Conservation (phyloP, 1,140 invertebrate species). For the Hetaerina americana region DNA sequence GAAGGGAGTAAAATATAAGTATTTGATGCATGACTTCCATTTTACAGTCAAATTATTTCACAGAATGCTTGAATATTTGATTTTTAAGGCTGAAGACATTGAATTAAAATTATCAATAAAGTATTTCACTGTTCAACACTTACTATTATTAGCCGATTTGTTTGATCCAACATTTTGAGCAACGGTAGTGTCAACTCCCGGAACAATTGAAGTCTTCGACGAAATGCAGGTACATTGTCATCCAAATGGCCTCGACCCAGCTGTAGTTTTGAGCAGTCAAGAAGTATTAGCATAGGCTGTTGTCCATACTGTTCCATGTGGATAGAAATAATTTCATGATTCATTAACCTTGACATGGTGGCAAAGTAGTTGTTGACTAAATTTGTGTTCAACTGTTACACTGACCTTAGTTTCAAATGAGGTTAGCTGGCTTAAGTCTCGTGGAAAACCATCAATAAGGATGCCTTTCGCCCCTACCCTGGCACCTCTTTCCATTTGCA, state of each 20-base stretch:
- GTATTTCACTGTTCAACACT: too few species aligned
- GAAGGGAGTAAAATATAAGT: too few species aligned
- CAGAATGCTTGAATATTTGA: too few species aligned
- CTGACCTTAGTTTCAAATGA: conserved; percentile 63
- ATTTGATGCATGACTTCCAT: too few species aligned
- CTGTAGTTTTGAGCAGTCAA: conserved; percentile 78
- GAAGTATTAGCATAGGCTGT: conserved; percentile 55
- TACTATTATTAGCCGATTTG: conserved; percentile 63
- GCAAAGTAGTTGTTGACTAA: too few species aligned
- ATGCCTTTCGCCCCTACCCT: conserved; percentile 46
- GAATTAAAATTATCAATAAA: too few species aligned
- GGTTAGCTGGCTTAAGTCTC: conserved; percentile 70
- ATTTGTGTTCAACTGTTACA: too few species aligned
- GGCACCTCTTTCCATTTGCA: conserved; percentile 31
- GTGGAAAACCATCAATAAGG: conserved; percentile 79
- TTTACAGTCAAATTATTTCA: too few species aligned
- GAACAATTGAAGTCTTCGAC: conserved; percentile 67
- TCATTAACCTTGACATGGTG: not conserved
- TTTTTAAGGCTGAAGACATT: too few species aligned
- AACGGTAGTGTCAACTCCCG: conserved; percentile 74
- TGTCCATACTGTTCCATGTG: conserved; percentile 47
- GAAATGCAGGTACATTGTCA: conserved; percentile 71
- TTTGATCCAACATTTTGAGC: conserved; percentile 67
- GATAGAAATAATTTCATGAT: conserved; percentile 18
- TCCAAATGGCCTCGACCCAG: conserved; percentile 63